Base-by-base conservation (phyloP, 2,888 invertebrate genomes). In the Aphidoletes aphidimyza region DNA sequence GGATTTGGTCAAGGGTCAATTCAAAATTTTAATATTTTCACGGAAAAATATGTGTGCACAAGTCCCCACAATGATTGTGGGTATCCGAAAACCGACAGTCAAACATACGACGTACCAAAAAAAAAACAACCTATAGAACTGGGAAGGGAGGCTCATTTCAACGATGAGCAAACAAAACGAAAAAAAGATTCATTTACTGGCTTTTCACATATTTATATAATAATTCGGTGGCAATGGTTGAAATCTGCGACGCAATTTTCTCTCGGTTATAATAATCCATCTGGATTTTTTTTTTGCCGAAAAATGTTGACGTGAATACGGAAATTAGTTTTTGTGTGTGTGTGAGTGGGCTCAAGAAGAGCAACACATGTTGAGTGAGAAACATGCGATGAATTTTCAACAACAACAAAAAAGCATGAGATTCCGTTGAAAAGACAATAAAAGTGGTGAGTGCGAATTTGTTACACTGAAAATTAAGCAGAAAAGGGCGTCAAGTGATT, bases 1-100 rank as follows among this genome's bases (percentile, higher is more conserved):
- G 81, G 81, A 22, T 81, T 81, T 81, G 81, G 81, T 81, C 81
- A 81, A 81, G 81, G 81, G 81, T 81, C 81, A 81, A 81, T 81
- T 37, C 37, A 81, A 81, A 81, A n/a, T n/a, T 81, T 81, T 81
- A 81, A 81, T 81, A 81, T 81, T 81, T 36, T 22, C n/a, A 37
- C 37, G 36, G 34, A 69, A 69, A 69, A 69, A 69, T 69, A 30
- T 69, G 34, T 69, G 26, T n/a, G n/a, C 69, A 69, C 69, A 54
- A 9, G 2, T 19, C 22, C 54, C n/a, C 54, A 26, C 69, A 26
- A 22, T n/a, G 14, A 69, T 69, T 69, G 69, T 69, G 69, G 69
- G 69, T 69, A 69, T 30, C 34, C 14, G 26, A 17, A 22, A 69
- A 69, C 69, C 69, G 69, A 69, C 69, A 30, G 69, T 34, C 69